Evolutionary conservation across 1,140 invertebrate genomes (phyloP), one percentile per base, ranked within the genome.

Genomic region (Protaetia brevitarsis): DNA sequence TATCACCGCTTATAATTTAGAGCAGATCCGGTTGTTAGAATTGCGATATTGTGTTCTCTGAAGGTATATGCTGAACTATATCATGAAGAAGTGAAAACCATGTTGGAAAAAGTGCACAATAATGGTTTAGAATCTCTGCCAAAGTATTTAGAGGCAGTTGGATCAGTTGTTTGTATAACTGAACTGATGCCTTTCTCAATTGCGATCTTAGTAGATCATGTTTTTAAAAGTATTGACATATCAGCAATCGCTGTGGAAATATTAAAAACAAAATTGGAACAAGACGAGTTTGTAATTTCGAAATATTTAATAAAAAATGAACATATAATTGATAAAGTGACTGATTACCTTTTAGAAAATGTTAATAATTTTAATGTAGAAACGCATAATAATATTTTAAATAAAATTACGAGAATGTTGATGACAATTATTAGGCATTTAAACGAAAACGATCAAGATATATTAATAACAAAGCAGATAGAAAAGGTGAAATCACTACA

Each of bases 41-140:
- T 68, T 23, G 64, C 73, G 8, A 72, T 76, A 66, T 66, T 81
- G 11, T 51, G 69, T 26, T 73, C 76, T 65, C 67, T 84, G 19
- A 69, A 75, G 60, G 64, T 68, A 66, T 79, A 79, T 66, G 73
- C 79, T 3, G 68, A 68, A 57, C 64, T 76, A 51, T 80, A 82
- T 74, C 70, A 78, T 7, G 63, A 71, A 7, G 79, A 82, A 73
- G 76, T 83, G 36, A 68, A 69, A 66, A 41, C 78, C 16, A 63
- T 83, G 7, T 66, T 73, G 19, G 64, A 77, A 26, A 79, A 72
- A 69, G 72, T 79, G 26, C 62, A 56, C 30, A 64, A 13, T 27
- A 60, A 68, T 56, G 8, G 2, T n/a, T 23, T 51, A 23, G n/a
- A n/a, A n/a, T 16, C 36, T 13, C 10, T 75, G 21, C 19, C 68